Base-by-base conservation (phyloP, 2,113 vertebrate species). In the Shinisaurus crocodilurus region DNA sequence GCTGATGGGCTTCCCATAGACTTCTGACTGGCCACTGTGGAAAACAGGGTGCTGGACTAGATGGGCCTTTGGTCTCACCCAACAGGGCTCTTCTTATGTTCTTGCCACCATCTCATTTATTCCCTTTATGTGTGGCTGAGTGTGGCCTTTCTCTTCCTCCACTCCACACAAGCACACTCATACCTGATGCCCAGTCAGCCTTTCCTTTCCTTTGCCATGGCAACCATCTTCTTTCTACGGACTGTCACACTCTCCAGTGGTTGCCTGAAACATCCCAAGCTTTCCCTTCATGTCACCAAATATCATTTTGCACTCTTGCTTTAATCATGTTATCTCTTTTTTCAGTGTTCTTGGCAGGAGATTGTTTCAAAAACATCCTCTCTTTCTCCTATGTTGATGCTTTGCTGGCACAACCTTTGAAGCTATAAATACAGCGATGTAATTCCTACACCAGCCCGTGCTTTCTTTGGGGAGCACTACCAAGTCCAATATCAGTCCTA, bases 151-250 rank as follows among this genome's bases (percentile, higher is more conserved):
- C 8, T 40, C 43, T 23, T 76, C 70, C 25, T 40, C 65, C 60
- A 85, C 65, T 25, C 12, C 37, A 34, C 69, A 57, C 34, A 29
- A 7, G 80, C 48, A 57, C 15, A 82, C 32, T 74, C 57, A 37
- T 34, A 16, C 32, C 50, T 67, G 72, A 23, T 77, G 45, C 60
- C 81, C 82, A 85, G 37, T 85, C 82, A 82, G 37, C n/a, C 63
- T 76, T 84, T 65, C 57, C 20, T 54, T 88, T 34, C 43, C 65
- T 88, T 81, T 88, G 34, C 82, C 72, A 89, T 89, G 82, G 88
- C 57, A 85, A 89, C 88, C 88, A 77, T 50, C 57, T 77, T 85
- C 37, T 84, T 65, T 77, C 72, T 65, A 18, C 43, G 37, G 81
- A 7, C 57, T 85, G 40, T 63, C n/a, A 60, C 12, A 63, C 57